phyloP scores from a whole-genome alignment of 2,113 vertebrate species.

The Eretmochelys imbricata region DNA sequence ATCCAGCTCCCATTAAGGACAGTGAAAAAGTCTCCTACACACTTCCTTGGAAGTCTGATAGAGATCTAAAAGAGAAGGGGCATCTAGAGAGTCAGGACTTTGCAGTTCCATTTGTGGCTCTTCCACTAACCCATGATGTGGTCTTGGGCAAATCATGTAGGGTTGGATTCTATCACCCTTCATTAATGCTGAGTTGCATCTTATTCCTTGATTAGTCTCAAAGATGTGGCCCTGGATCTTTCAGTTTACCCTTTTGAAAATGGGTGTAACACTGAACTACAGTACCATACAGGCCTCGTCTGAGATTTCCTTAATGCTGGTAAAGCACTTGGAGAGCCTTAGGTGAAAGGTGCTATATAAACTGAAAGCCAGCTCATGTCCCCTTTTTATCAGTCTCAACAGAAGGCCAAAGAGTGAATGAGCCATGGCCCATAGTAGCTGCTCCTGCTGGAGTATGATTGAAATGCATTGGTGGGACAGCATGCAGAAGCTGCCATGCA shows the following conservation, averaged over 20 bases:
- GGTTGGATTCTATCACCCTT: background rate
- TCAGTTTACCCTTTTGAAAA: background rate
- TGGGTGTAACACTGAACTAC: accelerated
- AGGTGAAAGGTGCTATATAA: background rate
- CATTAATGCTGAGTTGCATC: background rate
- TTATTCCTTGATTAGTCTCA: background rate
- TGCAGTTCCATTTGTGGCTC: background rate
- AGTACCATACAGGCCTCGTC: background rate
- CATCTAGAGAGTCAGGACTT: background rate
- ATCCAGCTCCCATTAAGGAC: background rate
- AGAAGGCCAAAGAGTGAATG: background rate
- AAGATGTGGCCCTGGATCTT: background rate
- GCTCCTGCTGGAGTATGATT: background rate
- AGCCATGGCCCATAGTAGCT: background rate
- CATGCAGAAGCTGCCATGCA: background rate
- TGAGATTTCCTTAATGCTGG: background rate
- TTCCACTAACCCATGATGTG: accelerated
- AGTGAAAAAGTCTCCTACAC: background rate
- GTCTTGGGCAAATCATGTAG: background rate
- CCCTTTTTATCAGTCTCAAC: background rate
- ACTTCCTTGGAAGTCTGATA: background rate
- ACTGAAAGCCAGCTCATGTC: background rate
- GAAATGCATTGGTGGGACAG: background rate
- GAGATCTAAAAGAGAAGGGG: background rate
- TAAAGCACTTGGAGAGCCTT: background rate